Evolutionary conservation across 1,140 invertebrate genomes (phyloP), one percentile per base, ranked within the genome.

Genomic region (Trichoplusia ni): DNA sequence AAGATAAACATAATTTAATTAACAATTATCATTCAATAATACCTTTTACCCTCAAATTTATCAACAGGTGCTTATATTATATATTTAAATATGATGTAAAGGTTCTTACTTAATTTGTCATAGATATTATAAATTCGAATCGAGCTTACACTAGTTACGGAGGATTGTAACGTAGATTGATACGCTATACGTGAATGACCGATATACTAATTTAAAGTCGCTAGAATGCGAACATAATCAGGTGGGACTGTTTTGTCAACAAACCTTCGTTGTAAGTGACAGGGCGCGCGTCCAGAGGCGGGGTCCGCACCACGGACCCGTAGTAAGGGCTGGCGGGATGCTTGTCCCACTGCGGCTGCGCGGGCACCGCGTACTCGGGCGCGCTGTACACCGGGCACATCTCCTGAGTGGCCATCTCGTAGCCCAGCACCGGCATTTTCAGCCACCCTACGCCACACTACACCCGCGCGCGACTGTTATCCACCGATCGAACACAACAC

Each of bases 401-500:
- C 25, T 89, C 86, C 68, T 86, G 79, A 19, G 82, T 75, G 11
- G 72, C 53, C 71, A 82, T 74, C 69, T 79, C 81, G 77, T 67
- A 76, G 4, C 81, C 79, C 13, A 82, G 75, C 71, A 81, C 82
- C 75, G 82, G 84, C 86, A 87, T 89, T 53, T 84, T 82, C 64
- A 64, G 14, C 16, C 51, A 16, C 19, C 44, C 33, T 3, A 66
- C 69, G 61, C 33, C 64, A 25, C 37, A 49, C 69, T 63, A 68
- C 63, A 53, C 58, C 51, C 70, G 71, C 75, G 65, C 27, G 27
- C 74, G 64, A 74, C 69, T 63, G 54, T 74, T 71, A 77, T 67
- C 73, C 54, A 72, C 51, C 31, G 44, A 44, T 31, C 38, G 38
- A 42, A 35, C 80, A 73, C 74, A 42, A 42, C 38, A 61, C 46